Base-by-base conservation (phyloP, 2,113 vertebrate species). In the Muscicapa adusta region DNA sequence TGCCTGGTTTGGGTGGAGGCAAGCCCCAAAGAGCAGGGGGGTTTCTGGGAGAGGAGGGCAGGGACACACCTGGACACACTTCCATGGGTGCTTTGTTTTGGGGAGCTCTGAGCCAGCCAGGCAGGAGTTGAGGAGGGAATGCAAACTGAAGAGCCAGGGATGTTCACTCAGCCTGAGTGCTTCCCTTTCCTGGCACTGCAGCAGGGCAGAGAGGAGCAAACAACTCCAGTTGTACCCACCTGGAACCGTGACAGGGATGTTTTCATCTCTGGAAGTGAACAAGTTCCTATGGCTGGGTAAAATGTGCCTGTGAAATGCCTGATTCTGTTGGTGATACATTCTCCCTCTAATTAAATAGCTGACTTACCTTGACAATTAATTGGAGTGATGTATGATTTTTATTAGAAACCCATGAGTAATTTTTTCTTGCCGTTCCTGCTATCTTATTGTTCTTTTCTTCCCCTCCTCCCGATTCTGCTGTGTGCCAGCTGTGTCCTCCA, bases 321-420 rank as follows among this genome's bases (percentile, higher is more conserved):
- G 84, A 73, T 95, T 74, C 61, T 42, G 53, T 47, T 58, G 38
- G 71, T 72, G 94, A 85, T 96, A 93, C 0, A 1, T 91, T 94
- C 81, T 62, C 43, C 89, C 48, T 93, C 77, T 96, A 96, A 97
- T 95, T 95, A 96, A 94, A 53, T 76, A 90, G 48, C 88, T 96
- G 93, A 77, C 71, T 95, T 94, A 56, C 2, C 48, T 76, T 88
- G 62, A 89, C 85, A 60, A 85, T 78, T 93, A 90, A 90, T 83
- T 93, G 82, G 47, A 85, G 73, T 93, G 92, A 93, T 80, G 93
- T 70, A 89, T 91, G 89, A 4, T 45, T 92, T 88, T 93, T 96
- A 57, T 95, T 93, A 92, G 95, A 90, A 94, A 86, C 92, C 90
- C 90, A 51, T 96, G 95, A 97, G 79, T 96, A 95, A 96, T 93